Base-by-base conservation (phyloP, 2,113 vertebrate genomes). In the Excalfactoria chinensis region DNA sequence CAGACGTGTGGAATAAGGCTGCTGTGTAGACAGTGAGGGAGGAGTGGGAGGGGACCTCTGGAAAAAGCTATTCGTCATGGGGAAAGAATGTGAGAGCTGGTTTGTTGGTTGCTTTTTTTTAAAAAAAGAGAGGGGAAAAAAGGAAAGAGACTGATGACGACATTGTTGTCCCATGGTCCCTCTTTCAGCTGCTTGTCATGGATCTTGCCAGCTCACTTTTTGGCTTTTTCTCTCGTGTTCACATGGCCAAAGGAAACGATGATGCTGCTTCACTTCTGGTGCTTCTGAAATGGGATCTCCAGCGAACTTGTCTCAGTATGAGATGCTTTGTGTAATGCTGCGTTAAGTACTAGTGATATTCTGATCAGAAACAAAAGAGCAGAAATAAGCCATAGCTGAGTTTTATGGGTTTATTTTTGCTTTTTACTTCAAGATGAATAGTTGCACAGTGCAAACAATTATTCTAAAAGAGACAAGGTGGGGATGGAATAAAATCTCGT, bases 171-270 rank as follows among this genome's bases (percentile, higher is more conserved):
- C 90, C 81, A 82, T 78, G 59, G 64, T 84, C 74, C 59, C 22
- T 92, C 60, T 78, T 92, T 93, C 77, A 90, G 86, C 78, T 94
- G 77, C 70, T 90, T 93, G 40, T 90, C 84, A 63, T 82, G 74
- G 73, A 44, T 84, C 78, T 84, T 94, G 84, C 77, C 67, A 87
- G 67, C 63, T 87, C 77, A 17, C 13, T 35, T 79, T 80, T 95
- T 90, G 88, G 71, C 82, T 93, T 72, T 59, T 91, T 91, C 37
- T 76, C 40, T 88, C 21, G 7, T 62, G 20, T 84, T 86, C 84
- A 58, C 28, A 32, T 70, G 55, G 40, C 63, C 67, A 79, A 64
- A 71, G 67, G 70, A 79, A 84, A 86, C 0, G 6, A 84, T 44
- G 9, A 78, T 63, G 40, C 48, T 88, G 34, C 63, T 92, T 86